A percentile compares a stretch with the other conserved stretches of the same genome.
Conservation (phyloP, 2,113 vertebrate species). For the Pseudopodoces humilis region DNA sequence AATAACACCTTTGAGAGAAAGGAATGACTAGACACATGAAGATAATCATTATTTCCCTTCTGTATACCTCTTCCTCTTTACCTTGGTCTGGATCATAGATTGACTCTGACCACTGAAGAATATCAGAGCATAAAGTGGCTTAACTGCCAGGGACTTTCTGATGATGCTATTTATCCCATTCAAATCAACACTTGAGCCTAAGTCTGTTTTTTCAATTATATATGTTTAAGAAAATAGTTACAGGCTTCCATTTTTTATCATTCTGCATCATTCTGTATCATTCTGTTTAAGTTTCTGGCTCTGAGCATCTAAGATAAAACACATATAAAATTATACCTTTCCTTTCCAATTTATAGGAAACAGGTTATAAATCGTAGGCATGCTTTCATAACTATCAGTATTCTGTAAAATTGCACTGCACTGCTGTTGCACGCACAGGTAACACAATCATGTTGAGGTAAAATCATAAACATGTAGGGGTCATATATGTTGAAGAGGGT, state of each 20-base stretch:
- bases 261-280: background rate
- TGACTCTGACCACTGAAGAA: background rate
- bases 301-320: background rate
- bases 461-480: background rate
- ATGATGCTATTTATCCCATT: background rate
- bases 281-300: background rate
- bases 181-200: background rate
- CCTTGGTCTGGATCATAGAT: background rate
- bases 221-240: background rate
- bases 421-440: background rate
- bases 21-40: background rate
- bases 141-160: background rate
- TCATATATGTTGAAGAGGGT: background rate
- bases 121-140: background rate
- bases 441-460: background rate
- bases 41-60: background rate
- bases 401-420: background rate
- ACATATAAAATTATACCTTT: background rate
- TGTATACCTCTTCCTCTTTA: background rate
- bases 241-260: background rate
- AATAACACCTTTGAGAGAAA: background rate
- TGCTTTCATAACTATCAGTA: background rate
- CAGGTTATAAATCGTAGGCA: background rate
- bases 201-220: background rate
- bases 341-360: background rate